Conservation (phyloP, 2,888 invertebrate genomes). For the Morpho helenor region DNA sequence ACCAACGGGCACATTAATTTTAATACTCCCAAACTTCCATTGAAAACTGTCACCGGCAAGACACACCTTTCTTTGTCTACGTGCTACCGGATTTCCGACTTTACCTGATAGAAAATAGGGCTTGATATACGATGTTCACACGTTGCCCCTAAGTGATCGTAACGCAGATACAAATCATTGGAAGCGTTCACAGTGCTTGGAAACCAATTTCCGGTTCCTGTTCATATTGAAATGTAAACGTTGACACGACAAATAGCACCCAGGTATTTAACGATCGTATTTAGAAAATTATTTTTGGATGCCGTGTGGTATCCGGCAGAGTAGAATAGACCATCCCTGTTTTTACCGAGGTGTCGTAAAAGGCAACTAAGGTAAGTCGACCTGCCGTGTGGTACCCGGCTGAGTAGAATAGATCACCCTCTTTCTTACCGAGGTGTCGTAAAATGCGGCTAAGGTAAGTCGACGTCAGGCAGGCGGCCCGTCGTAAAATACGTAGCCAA, state of each 20-base stretch:
- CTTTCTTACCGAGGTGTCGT: too few species aligned
- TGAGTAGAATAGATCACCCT: too few species aligned
- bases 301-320: too few species aligned
- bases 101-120: background rate
- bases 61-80: constrained; percentile 19
- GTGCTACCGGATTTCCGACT: constrained; percentile 1
- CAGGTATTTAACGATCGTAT: constrained; percentile 24
- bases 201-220: constrained; percentile 74
- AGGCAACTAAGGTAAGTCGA: too few species aligned
- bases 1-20: constrained; percentile 15
- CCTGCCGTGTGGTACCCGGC: too few species aligned
- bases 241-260: constrained; percentile 43
- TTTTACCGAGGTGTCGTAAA: too few species aligned
- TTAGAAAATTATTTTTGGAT: background rate
- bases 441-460: too few species aligned
- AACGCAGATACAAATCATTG: constrained; percentile 57
- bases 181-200: constrained; percentile 61
- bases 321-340: too few species aligned
- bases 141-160: constrained; percentile 22
- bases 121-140: background rate
- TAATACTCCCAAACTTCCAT: constrained; percentile 25
- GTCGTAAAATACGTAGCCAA: too few species aligned
- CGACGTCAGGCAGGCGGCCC: too few species aligned
- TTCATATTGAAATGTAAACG: constrained; percentile 74
- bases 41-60: constrained; percentile 24